Evolutionary conservation across 1,140 invertebrate species (phyloP), one percentile per base, ranked within the genome.

Genomic region (Ostrea denselamellosa): DNA sequence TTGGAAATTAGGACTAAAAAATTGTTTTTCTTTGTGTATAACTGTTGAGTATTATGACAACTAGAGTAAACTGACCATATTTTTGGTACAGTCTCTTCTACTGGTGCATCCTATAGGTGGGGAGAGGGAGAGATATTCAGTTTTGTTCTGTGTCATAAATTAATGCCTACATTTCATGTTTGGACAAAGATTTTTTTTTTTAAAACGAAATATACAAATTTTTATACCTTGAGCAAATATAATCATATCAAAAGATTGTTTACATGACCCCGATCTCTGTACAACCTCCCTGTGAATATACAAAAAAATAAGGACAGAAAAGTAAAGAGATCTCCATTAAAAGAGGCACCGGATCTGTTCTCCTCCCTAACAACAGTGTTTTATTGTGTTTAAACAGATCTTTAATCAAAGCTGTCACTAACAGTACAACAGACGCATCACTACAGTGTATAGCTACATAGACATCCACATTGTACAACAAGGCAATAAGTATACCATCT

Each of bases 301-400:
- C 25, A 77, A 44, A 44, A 77, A 77, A 77, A 77, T 77, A 77
- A 25, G 22, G 68, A 17, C 56, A 62, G 56, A n/a, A 62, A n/a
- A 62, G 56, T 8, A 62, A 62, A 62, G 56, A 62, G 0, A 62
- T n/a, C 14, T 17, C 56, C 56, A 62, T 62, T 62, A 62, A 62
- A n/a, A 62, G 56, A 62, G 56, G 19, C 56, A 62, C 56, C 14
- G 5, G n/a, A 62, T 17, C 14, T 62, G 56, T 62, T 62, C 56
- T n/a, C n/a, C 17, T 17, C 56, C 56, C 56, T 62, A n/a, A 62
- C 56, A 62, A 62, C 56, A 62, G 56, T 62, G 56, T 62, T 62
- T 2, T 62, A 62, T 19, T n/a, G 17, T 17, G 56, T 58, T 3
- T 17, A 19, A 7, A 62, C 17, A n/a, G 56, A n/a, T 62, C 56